Evolutionary conservation across 2,888 invertebrate species (phyloP), one percentile per base, ranked within the genome.

Genomic region (Andrena dorsata): DNA sequence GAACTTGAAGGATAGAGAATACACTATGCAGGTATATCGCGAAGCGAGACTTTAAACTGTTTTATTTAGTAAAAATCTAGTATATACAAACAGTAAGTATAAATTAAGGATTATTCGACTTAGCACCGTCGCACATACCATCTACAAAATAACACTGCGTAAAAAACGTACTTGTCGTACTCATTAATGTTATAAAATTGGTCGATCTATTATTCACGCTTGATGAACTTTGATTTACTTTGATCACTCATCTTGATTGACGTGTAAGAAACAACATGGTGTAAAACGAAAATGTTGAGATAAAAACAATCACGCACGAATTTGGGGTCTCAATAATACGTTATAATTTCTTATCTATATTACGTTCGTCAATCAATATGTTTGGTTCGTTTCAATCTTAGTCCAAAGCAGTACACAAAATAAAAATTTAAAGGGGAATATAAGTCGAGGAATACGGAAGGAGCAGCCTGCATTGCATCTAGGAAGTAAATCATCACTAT

Each of bases 11-110:
- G 74, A 73, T 73, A 70, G 2, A 66, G 30, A 61, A 51, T 26
- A 30, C 30, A 16, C 66, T n/a, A 16, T 26, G 16, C n/a, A n/a
- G n/a, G n/a, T 41, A 70, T 51, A 66, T 70, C 51, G 49, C 32
- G 61, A 64, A 69, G 66, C 60, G 61, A 76, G 73, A 87, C 76
- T 89, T 89, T 88, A 81, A 90, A 90, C 86, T 86, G 86, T 90
- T 92, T 92, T 92, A 93, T 93, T 93, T 85, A 80, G 90, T 91
- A 90, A 92, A 91, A 91, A 86, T 90, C 92, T 92, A 92, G 78
- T 93, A 93, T 93, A 92, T 93, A 93, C 93, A 92, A 92, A 88
- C 56, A 80, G 32, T 88, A 88, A 87, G 83, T 92, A 92, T 93
- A 93, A 92, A 92, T 93, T 90, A 92, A 91, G 89, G 90, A 90